Conservation (phyloP, 1,140 invertebrate species). For the Vanessa atalanta region DNA sequence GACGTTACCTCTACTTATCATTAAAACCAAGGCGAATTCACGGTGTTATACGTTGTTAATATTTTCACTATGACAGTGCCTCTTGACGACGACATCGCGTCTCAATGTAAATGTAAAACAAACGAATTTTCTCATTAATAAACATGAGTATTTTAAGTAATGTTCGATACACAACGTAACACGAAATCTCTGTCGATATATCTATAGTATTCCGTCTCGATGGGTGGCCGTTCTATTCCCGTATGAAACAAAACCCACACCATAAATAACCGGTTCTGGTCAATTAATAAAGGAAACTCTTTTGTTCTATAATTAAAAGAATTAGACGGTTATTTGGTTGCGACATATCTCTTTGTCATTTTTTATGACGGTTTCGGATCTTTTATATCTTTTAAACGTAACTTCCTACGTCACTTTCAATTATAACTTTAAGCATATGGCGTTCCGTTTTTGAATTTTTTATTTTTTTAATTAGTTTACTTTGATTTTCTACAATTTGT, state of each 20-base stretch:
- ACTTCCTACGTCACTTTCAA: neutral
- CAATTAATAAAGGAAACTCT: conserved; percentile 67
- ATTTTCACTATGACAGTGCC: too few relatives aligned
- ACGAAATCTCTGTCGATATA: conserved; percentile 30
- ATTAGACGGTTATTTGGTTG: conserved; percentile 46
- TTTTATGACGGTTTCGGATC: conserved; percentile 1
- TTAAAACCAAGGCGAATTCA: too few relatives aligned
- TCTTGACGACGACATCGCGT: too few relatives aligned
- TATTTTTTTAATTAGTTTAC: too few relatives aligned
- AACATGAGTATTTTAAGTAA: too few relatives aligned
- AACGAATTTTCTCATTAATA: neutral
- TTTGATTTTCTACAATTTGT: too few relatives aligned
- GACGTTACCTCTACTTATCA: too few relatives aligned
- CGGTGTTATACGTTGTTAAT: too few relatives aligned
- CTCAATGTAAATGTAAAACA: neutral
- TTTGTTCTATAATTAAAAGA: conserved; percentile 51
- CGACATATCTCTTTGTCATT: conserved; percentile 21
- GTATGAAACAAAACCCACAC: conserved; percentile 52
- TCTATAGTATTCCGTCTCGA: conserved; percentile 45
- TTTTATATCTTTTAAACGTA: neutral
- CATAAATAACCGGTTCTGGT: conserved; percentile 69
- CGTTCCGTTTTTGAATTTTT: too few relatives aligned
- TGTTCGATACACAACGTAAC: conserved; percentile 13
- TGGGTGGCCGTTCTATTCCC: conserved; percentile 70
- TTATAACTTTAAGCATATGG: neutral